A percentile compares a stretch with the other conserved stretches of the same genome.
Evolutionary conservation across 2,888 invertebrate genomes (phyloP).

Genomic region (Phaonia tiefii): DNA sequence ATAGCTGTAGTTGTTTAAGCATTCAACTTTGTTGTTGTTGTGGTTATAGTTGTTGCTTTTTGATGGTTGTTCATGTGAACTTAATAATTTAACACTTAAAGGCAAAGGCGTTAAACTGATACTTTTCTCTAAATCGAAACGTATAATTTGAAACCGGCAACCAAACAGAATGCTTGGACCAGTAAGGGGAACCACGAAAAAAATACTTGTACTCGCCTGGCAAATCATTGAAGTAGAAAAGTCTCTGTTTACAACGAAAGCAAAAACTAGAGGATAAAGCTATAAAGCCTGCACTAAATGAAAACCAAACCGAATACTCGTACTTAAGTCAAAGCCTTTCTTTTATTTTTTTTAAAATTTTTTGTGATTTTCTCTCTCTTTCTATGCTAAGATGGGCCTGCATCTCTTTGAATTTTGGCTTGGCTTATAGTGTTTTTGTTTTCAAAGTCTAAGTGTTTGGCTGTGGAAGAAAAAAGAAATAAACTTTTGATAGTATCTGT

Average conservation of each 20-base stretch:
- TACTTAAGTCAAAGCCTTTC: conserved; percentile 30
- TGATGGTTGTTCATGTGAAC: conserved; percentile 52
- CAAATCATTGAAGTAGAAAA: conserved; percentile 46
- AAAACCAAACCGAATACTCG: conserved; percentile 8
- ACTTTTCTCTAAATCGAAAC: conserved; percentile 66
- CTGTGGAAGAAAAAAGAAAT: neutral
- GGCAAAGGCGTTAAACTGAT: conserved; percentile 71
- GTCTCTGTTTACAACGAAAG: conserved; percentile 17
- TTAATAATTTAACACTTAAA: conserved; percentile 69
- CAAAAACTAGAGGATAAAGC: conserved; percentile 20
- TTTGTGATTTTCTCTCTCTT: neutral
- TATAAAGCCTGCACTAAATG: neutral
- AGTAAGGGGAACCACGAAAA: neutral
- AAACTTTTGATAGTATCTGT: conserved; percentile 65
- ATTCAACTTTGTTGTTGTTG: neutral
- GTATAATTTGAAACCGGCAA: conserved; percentile 64
- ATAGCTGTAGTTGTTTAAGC: neutral
- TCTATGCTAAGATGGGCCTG: neutral
- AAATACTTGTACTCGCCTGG: neutral
- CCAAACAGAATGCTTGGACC: conserved; percentile 36
- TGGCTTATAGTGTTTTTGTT: neutral
- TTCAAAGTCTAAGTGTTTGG: conserved; percentile 34
- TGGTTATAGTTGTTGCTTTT: neutral
- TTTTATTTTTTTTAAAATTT: neutral
- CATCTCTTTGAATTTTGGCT: conserved; percentile 28